A percentile compares a stretch with the other conserved stretches of the same genome.
Evolutionary conservation across 2,888 invertebrate species (phyloP).

Genomic region (Chrysomela aeneicollis): DNA sequence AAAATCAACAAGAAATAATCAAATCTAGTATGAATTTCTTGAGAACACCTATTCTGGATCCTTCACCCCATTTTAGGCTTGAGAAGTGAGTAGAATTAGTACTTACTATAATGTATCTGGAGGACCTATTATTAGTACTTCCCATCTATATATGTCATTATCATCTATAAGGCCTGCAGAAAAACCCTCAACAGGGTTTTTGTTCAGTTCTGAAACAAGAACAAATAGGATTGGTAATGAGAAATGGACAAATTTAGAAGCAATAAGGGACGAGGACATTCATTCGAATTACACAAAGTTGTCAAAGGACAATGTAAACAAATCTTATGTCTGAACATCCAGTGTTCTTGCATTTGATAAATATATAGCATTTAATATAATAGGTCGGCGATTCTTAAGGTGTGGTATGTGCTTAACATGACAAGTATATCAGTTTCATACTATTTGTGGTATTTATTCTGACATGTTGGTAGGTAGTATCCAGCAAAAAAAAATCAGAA

Average conservation of each 20-base stretch:
- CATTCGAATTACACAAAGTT: too few relatives aligned
- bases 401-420: neutral
- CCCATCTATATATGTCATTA: slow-evolving; percentile 99
- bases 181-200: slow-evolving; percentile 99
- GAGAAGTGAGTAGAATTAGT: too few relatives aligned
- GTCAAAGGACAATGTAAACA: slow-evolving; percentile 9
- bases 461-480: slow-evolving; percentile 28
- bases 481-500: slow-evolving; percentile 32
- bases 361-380: neutral
- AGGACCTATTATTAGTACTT: slow-evolving; percentile 99
- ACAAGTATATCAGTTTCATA: neutral
- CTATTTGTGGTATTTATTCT: slow-evolving; percentile 19
- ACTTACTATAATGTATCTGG: slow-evolving; percentile 98
- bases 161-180: slow-evolving; percentile 99
- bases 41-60: too few relatives aligned
- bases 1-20: too few relatives aligned
- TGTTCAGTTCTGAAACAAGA: slow-evolving; percentile 88
- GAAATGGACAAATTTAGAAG: too few relatives aligned
- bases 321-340: neutral
- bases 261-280: too few relatives aligned
- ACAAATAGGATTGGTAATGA: slow-evolving; percentile 18
- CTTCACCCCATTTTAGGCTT: too few relatives aligned
- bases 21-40: too few relatives aligned
- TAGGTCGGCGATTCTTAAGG: neutral
- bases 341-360: neutral